Percentiles rank a stretch among this genome's conserved stretches.
phyloP scores from a whole-genome alignment of 2,113 vertebrate genomes.

The Ploceus nigricollis region DNA sequence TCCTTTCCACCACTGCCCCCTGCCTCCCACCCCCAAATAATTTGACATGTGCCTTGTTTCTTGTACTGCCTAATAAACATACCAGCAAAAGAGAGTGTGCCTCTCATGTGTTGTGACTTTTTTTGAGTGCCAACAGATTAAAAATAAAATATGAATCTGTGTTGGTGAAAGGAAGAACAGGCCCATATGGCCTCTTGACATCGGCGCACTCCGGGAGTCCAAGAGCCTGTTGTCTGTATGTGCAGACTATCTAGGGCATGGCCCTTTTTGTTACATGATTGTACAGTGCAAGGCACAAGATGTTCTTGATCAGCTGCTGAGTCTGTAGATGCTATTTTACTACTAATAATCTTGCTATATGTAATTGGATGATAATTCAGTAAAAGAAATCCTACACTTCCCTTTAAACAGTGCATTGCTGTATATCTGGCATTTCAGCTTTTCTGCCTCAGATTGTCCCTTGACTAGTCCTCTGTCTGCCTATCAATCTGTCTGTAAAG shows the following conservation, averaged over 20 bases:
- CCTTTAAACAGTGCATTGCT: neutral
- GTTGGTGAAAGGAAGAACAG: neutral
- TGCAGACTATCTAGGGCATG: neutral
- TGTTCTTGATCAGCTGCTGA: neutral
- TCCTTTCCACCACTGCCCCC: neutral
- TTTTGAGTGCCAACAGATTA: neutral
- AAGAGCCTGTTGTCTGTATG: neutral
- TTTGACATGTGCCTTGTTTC: neutral
- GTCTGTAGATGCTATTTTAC: neutral
- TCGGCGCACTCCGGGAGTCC: rapidly evolving
- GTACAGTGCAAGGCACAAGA: neutral
- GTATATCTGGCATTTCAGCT: neutral
- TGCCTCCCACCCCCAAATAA: neutral
- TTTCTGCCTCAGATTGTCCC: neutral
- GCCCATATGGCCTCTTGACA: neutral
- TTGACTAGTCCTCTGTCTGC: neutral
- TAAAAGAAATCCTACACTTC: neutral
- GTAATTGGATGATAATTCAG: neutral
- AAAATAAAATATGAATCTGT: neutral
- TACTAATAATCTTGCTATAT: neutral
- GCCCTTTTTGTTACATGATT: neutral
- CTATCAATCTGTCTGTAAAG: neutral
- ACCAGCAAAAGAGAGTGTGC: neutral
- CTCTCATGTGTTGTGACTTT: neutral
- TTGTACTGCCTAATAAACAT: neutral